Evolutionary conservation across 2,113 vertebrate species (phyloP).

Genomic region (Gymnobelideus leadbeateri): DNA sequence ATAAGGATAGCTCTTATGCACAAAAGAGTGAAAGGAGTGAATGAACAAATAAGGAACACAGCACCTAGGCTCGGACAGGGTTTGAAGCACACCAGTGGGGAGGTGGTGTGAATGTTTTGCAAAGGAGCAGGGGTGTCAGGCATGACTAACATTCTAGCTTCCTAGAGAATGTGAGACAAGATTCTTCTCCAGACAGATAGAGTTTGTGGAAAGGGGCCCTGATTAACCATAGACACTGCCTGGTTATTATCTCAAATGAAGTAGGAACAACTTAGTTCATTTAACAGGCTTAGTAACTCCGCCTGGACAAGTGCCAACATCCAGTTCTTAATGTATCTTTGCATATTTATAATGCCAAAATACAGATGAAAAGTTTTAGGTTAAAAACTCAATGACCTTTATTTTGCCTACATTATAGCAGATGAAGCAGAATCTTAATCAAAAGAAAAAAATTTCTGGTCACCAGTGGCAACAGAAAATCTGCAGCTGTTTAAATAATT

Average conservation of each 20-base stretch:
- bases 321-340: not conserved
- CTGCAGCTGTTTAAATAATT: not conserved
- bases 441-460: constrained; percentile 8
- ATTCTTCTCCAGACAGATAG: constrained; percentile 57
- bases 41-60: constrained; percentile 72
- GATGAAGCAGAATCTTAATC: not conserved
- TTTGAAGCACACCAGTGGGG: constrained; percentile 56
- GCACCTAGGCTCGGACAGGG: constrained; percentile 62
- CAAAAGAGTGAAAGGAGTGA: constrained; percentile 65
- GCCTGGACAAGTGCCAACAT: constrained; percentile 28
- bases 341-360: constrained; percentile 45
- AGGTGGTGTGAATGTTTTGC: not conserved
- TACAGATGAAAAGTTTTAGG: constrained; percentile 25
- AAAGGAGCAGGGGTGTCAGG: constrained; percentile 47
- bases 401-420: not conserved
- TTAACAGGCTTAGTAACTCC: constrained; percentile 17
- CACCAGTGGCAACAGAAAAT: constrained; percentile 7
- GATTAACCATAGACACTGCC: constrained; percentile 66
- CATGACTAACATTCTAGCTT: constrained; percentile 56
- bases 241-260: constrained; percentile 41
- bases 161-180: constrained; percentile 64
- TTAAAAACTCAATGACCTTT: constrained; percentile 19
- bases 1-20: constrained; percentile 63
- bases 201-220: constrained; percentile 52
- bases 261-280: constrained; percentile 31